Evolutionary conservation across 2,113 vertebrate species (phyloP), one percentile per base, ranked within the genome.

Genomic region (Brienomyrus brachyistius): DNA sequence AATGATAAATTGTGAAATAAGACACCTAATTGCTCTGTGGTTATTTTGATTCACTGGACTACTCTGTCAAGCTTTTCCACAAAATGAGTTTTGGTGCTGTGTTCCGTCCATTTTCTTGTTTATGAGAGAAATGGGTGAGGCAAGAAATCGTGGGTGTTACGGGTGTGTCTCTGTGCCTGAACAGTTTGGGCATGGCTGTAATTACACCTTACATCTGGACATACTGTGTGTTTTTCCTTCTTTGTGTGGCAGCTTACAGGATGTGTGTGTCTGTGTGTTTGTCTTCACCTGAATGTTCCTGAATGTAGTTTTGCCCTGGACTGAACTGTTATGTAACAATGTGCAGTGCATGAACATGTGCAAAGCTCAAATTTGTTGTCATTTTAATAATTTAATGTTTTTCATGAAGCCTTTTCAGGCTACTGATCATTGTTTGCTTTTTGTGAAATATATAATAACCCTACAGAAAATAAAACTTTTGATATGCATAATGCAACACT

Each of bases 31-130:
- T 80, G 31, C 74, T 35, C 31, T 40, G 35, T 40, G 35, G 11
- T 43, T 80, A 40, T 80, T 21, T 50, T 50, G 45, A 50, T 86
- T 85, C 40, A 3, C 47, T 48, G 21, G 3, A 7, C 82, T 48
- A 48, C 19, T 48, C 45, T 50, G 83, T 27, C 48, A 48, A 15
- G 19, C 45, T 86, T 40, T 43, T 80, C 35, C 31, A 40, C 45
- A 86, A 50, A 86, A 86, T n/a, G 45, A 48, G 5, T 82, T 82
- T 35, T 82, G 21, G 35, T 45, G 77, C 43, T 19, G 31, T 45
- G 54, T n/a, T 88, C 50, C 54, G 31, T 62, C 43, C 19, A n/a
- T 88, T 66, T 66, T 48, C 62, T 88, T 88, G 87, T 87, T 88
- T 70, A 27, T 48, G 31, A 62, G 87, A 88, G 31, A 45, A 66